phyloP scores from a whole-genome alignment of 2,113 vertebrate genomes.

The Meles meles region DNA sequence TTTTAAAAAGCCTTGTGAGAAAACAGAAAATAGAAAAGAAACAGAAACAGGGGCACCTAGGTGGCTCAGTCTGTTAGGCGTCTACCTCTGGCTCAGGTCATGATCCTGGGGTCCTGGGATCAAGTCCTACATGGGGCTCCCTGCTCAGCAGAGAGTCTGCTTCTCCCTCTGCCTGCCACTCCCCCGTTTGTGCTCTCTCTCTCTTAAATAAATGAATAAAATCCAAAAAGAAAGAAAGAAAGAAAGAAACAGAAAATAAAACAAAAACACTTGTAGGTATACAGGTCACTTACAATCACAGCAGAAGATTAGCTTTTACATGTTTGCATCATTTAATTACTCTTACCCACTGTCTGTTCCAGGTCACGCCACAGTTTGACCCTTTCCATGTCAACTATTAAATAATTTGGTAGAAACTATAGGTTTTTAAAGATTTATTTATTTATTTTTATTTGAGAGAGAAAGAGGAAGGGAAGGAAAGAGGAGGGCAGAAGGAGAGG shows the following conservation, averaged over 20 bases:
- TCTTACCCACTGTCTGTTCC: background rate
- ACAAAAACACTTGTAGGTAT: background rate
- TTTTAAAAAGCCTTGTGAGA: background rate
- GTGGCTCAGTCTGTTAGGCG: background rate
- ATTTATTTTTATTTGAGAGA: background rate
- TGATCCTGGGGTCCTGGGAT: background rate
- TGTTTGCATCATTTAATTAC: background rate
- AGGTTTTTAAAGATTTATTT: background rate
- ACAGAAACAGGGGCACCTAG: background rate
- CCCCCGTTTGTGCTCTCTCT: background rate
- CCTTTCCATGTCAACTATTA: background rate
- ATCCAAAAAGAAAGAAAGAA: background rate
- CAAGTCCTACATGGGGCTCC: background rate
- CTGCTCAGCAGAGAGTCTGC: background rate
- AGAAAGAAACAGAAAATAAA: background rate
- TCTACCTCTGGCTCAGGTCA: background rate
- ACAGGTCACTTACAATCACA: background rate
- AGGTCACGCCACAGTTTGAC: background rate
- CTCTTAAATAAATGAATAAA: background rate
- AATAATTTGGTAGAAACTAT: background rate
- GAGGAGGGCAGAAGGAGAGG: background rate
- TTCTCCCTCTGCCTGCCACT: background rate
- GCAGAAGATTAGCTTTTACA: background rate
- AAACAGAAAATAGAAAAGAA: background rate
- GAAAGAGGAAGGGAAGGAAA: background rate